Base-by-base conservation (phyloP, 2,113 vertebrate species). In the Petroica traversi region DNA sequence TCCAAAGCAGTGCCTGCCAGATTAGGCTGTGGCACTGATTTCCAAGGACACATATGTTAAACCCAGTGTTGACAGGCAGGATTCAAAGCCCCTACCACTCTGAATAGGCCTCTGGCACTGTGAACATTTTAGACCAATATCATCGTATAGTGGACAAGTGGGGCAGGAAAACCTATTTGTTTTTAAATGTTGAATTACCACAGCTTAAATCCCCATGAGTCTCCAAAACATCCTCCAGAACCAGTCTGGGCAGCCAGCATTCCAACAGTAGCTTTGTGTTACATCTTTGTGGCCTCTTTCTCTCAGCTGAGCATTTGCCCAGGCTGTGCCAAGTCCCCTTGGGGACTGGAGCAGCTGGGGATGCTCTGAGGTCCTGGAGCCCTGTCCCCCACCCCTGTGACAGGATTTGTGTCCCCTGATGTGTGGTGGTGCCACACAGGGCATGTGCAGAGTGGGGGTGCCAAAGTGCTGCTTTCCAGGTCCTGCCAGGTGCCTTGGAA, bases 361-460 rank as follows among this genome's bases (percentile, higher is more conserved):
- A 8, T 4, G 34, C 8, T 22, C 24, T 0, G 11, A 76, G 63
- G 15, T 31, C 15, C 46, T 18, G 63, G 22, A 45, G 2, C 5
- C 23, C 43, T 33, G 68, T n/a, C n/a, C n/a, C n/a, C n/a, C n/a
- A n/a, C 41, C 41, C 41, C 13, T 41, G 41, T 41, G 41, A 41
- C 41, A 41, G 41, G 41, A 0, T 18, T 54, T 5, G 4, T 75
- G 66, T 7, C 4, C 3, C 8, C 16, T 0, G 5, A 8, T 8
- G 19, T 14, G 8, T 33, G 14, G 15, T 12, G 19, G 9, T 41
- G 62, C 45, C 4, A 2, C 26, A 49, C 2, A 0, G 38, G 38
- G 46, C 6, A 7, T 48, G 11, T 14, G 31, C 10, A 14, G 22
- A 34, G 33, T 14, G 6, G 11, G 25, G 28, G 6, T 43, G 48